Evolutionary conservation across 53 echinoderm and acorn worm genomes (phyloP), one percentile per base, ranked within the genome.

Genomic region (Paracentrotus lividus): DNA sequence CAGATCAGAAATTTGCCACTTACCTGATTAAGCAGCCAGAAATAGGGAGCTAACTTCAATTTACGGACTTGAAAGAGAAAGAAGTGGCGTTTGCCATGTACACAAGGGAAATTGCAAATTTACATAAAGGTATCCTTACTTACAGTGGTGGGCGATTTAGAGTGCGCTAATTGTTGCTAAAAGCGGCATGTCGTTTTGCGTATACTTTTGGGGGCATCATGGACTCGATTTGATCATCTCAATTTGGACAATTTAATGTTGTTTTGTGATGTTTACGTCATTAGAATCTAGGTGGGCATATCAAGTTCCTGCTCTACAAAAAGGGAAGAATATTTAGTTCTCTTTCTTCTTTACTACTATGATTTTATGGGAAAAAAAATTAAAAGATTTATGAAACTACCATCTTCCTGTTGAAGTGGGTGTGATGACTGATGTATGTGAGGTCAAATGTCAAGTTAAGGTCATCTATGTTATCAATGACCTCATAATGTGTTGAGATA

Each of bases 351-450:
- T 60, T 51, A 7, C 51, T 51, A n/a, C n/a, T 60, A 4, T 58
- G 4, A 15, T 4, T 64, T 26, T 38, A 1, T 38, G 40, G 14
- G 43, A 77, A 7, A 42, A 40, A 40, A 16, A 77, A 42, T 42
- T 42, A 14, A 2, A 88, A 34, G 33, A 59, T 56, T 55, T 61
- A 44, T 36, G 44, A 61, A 61, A 38, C 42, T 88, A 26, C n/a
- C 38, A 8, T 26, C n/a, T 0, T 24, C 24, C 3, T 24, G n/a
- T 24, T 78, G 78, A 78, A 78, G 47, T 78, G 47, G 43, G 78
- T 38, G n/a, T 47, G 77, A 77, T 77, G 78, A 78, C 44, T 78
- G 45, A 78, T 78, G 78, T 45, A 78, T 47, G 47, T 78, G 78
- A 44, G 78, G 78, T 78, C 47, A 78, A 45, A 78, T 44, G 78